Conservation (phyloP, 2,113 vertebrate species). For the Xenus cinereus region DNA sequence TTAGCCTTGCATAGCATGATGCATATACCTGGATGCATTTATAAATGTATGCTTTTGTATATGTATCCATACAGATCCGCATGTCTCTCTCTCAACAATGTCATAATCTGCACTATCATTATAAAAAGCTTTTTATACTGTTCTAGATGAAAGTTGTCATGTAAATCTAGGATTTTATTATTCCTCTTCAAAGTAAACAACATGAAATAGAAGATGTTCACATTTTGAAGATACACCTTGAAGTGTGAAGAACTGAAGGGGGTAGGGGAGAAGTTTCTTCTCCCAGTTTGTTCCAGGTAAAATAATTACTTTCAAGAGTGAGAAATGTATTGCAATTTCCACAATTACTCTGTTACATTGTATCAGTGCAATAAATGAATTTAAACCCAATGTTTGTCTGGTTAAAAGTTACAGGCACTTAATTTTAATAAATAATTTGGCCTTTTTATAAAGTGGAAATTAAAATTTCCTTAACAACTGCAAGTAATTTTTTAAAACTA, state of each 20-base stretch:
- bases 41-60: neutral
- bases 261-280: neutral
- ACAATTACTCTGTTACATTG: neutral
- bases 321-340: neutral
- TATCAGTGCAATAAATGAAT: neutral
- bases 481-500: neutral
- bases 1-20: neutral
- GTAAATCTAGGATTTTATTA: neutral
- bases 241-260: neutral
- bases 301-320: neutral
- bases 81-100: neutral
- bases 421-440: neutral
- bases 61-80: neutral
- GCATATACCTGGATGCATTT: neutral
- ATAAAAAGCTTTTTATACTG: neutral
- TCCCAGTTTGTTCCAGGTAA: neutral
- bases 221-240: neutral
- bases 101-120: neutral
- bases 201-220: neutral
- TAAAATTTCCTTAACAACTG: neutral
- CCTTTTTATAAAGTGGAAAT: neutral
- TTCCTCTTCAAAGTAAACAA: neutral
- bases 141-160: neutral
- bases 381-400: neutral
- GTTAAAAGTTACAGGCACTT: neutral